Evolutionary conservation across 2,888 invertebrate genomes (phyloP).

Genomic region (Sialis fuliginosa): DNA sequence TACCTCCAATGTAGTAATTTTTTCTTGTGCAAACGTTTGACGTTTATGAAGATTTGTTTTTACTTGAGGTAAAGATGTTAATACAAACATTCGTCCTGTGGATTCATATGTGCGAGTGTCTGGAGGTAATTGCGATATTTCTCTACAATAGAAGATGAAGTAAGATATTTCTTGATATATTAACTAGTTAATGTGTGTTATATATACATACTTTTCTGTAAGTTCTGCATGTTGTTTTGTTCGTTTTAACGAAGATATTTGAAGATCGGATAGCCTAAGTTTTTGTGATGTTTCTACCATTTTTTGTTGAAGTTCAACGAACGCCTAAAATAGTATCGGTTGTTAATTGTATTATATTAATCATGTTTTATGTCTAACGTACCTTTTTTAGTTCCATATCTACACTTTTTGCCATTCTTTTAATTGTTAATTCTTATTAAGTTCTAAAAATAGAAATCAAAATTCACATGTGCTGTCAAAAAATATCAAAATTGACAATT

Average conservation of each 20-base stretch:
- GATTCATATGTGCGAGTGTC: slow-evolving; percentile 60
- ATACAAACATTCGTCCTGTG: slow-evolving; percentile 70
- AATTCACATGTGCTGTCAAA: no score
- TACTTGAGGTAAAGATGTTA: slow-evolving; percentile 45
- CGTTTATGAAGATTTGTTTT: slow-evolving; percentile 42
- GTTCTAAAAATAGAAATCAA: not conserved
- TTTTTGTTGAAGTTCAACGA: slow-evolving; percentile 63
- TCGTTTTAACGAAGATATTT: slow-evolving; percentile 51
- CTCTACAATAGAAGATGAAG: slow-evolving; percentile 21
- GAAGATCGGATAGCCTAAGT: slow-evolving; percentile 57
- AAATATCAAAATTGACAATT: no score
- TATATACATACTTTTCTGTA: slow-evolving; percentile 40
- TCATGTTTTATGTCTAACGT: slow-evolving; percentile 5
- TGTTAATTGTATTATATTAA: not conserved
- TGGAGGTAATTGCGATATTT: slow-evolving; percentile 38
- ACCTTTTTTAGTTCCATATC: slow-evolving; percentile 27
- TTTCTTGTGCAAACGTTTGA: slow-evolving; percentile 36
- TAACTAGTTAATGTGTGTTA: slow-evolving; percentile 11
- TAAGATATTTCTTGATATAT: not conserved
- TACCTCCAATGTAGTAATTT: slow-evolving; percentile 44
- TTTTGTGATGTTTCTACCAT: slow-evolving; percentile 67
- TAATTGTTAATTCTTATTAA: not conserved
- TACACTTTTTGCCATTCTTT: slow-evolving; percentile 13
- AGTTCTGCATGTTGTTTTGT: slow-evolving; percentile 50
- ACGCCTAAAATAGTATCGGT: slow-evolving; percentile 34